A percentile compares a stretch with the other conserved stretches of the same genome.
phyloP scores from a whole-genome alignment of 2,797 vertebrate species.

The Gorsachius magnificus region DNA sequence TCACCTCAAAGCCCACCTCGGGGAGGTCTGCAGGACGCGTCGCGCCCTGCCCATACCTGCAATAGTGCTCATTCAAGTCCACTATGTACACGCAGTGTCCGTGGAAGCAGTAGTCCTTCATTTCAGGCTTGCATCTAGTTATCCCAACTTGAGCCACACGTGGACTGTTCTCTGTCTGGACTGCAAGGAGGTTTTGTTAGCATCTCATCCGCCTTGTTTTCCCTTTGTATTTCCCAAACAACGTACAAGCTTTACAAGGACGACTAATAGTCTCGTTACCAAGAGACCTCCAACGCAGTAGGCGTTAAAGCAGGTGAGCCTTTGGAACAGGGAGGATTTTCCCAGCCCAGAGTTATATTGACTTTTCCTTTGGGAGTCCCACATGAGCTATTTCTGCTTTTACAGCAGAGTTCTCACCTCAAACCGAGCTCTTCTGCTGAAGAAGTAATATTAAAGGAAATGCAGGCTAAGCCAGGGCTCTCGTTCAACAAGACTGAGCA shows the following conservation, averaged over 20 bases:
- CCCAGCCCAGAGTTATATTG: not conserved
- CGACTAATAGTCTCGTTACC: not conserved
- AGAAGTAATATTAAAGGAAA: not conserved
- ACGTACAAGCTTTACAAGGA: not conserved
- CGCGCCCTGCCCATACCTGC: constrained; percentile 59
- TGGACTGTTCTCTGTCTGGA: constrained; percentile 70
- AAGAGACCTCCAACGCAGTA: not conserved
- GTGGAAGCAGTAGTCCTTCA: constrained; percentile 78
- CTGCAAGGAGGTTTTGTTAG: constrained; percentile 39
- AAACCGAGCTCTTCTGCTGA: not conserved
- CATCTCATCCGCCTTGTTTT: not conserved
- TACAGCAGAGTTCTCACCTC: not conserved
- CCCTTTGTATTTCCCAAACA: not conserved
- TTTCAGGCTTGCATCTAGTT: constrained; percentile 68
- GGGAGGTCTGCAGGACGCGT: not conserved
- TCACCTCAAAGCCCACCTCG: not conserved
- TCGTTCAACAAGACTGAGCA: not conserved
- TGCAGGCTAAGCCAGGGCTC: not conserved
- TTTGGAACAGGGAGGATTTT: not conserved
- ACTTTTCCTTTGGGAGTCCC: not conserved
- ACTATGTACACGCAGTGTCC: constrained; percentile 78
- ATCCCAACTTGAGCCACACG: constrained; percentile 69
- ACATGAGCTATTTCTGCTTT: not conserved
- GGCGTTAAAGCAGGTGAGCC: not conserved
- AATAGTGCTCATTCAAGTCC: constrained; percentile 71